Base-by-base conservation (phyloP, 2,797 vertebrate genomes). In the Neosilurus hyrtlii region DNA sequence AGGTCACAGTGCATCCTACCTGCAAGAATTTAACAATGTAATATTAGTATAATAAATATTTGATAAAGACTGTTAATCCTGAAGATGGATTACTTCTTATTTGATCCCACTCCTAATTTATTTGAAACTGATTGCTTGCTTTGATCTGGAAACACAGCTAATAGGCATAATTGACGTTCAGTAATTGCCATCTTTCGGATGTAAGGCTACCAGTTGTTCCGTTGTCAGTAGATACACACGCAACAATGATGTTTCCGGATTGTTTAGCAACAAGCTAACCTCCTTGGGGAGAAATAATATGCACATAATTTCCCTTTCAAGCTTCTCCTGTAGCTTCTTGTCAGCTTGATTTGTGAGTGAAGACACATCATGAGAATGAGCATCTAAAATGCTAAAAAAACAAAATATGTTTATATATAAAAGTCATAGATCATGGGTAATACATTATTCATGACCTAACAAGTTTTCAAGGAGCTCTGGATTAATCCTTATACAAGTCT, bases 61-160 rank as follows among this genome's bases (percentile, higher is more conserved):
- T 68, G 35, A 67, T 10, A 67, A 68, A 72, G 54, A 37, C 26
- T 57, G 26, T 73, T 65, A 82, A 18, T 66, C 61, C 52, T 24
- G 54, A 76, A 37, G 51, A 72, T 78, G 24, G 72, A 86, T 72
- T 65, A 37, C 67, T 57, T 85, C 74, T 59, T 73, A 71, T 56
- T 81, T 59, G 35, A 54, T 56, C 20, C 35, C 22, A 65, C 49
- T 71, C 63, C 18, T 26, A 56, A 59, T 73, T 16, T 63, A 22
- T 56, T 22, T 67, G 78, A 85, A 86, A 85, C 56, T 43, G 81
- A 86, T 85, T 73, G 57, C 76, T 71, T 26, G 72, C 63, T 72
- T 82, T 70, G 70, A 79, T 49, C 37, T 84, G 75, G 61, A 85
- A 83, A 67, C 65, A 63, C 68, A 67, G 74, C 79, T 86, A 83